phyloP scores from a whole-genome alignment of 2,888 invertebrate genomes.

The Prenolepis imparis region DNA sequence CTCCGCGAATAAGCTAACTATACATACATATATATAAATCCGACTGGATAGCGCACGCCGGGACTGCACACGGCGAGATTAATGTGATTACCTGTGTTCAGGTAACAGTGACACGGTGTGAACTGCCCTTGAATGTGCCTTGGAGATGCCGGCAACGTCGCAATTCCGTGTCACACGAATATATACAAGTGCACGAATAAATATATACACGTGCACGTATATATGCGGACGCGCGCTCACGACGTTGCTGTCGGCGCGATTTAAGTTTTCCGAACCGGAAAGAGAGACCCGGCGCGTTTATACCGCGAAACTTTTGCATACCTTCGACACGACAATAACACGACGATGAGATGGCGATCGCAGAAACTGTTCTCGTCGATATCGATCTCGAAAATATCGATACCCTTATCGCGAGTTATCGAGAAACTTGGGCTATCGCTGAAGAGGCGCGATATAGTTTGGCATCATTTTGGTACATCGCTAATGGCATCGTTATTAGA shows the following conservation, averaged over 20 bases:
- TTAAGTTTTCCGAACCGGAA: conserved; percentile 69
- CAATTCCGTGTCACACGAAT: conserved; percentile 69
- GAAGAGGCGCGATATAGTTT: background rate
- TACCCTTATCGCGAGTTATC: conserved; percentile 13
- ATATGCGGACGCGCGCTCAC: background rate
- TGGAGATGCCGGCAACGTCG: conserved; percentile 67
- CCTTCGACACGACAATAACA: background rate
- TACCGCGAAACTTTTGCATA: conserved; percentile 53
- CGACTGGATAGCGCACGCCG: conserved; percentile 35
- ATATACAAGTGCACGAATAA: background rate
- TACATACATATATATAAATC: conserved; percentile 24
- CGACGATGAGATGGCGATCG: background rate
- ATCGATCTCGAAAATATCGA: conserved; percentile 24
- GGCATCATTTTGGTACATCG: background rate
- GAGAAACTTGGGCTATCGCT: conserved; percentile 4
- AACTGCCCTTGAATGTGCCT: conserved; percentile 71
- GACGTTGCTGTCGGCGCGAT: conserved; percentile 52
- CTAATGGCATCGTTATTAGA: background rate
- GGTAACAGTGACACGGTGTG: conserved; percentile 75
- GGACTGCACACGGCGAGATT: conserved; percentile 67
- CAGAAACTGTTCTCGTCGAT: conserved; percentile 35
- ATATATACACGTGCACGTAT: background rate
- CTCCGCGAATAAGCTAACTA: conserved; percentile 28
- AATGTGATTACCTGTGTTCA: conserved; percentile 72
- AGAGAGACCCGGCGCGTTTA: conserved; percentile 63